Evolutionary conservation across 2,113 vertebrate species (phyloP).

Genomic region (Isichthys henryi): DNA sequence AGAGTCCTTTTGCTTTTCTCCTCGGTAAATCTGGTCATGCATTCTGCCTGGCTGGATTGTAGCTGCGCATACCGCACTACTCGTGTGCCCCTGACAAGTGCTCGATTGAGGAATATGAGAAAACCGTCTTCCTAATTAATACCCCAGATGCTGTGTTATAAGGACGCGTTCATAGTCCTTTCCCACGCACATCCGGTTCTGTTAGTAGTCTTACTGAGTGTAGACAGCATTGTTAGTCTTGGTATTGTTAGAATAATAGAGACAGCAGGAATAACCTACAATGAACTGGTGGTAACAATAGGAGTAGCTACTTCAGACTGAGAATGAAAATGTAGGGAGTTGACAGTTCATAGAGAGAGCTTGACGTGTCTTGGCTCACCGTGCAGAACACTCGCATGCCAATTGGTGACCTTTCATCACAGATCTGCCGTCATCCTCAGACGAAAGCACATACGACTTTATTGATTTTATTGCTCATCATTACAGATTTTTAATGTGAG

Average conservation of each 20-base stretch:
- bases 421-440: neutral
- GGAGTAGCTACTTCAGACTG: neutral
- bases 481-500: neutral
- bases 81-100: constrained; percentile 9
- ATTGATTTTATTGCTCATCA: neutral
- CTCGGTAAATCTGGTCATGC: neutral
- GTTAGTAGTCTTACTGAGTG: neutral
- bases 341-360: constrained; percentile 10
- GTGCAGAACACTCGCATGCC: neutral
- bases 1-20: neutral
- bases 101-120: neutral
- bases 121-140: constrained; percentile 16
- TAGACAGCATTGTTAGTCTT: neutral
- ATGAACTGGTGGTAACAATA: neutral
- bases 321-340: neutral
- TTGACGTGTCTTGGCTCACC: neutral
- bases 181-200: constrained; percentile 1
- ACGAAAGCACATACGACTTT: neutral
- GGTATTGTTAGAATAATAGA: neutral
- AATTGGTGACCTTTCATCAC: neutral
- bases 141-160: constrained; percentile 17
- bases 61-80: neutral
- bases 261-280: constrained; percentile 2
- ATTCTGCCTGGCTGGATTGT: neutral
- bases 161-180: neutral